Evolutionary conservation across 2,797 vertebrate species (phyloP).

Genomic region (Ambastaia sidthimunki): DNA sequence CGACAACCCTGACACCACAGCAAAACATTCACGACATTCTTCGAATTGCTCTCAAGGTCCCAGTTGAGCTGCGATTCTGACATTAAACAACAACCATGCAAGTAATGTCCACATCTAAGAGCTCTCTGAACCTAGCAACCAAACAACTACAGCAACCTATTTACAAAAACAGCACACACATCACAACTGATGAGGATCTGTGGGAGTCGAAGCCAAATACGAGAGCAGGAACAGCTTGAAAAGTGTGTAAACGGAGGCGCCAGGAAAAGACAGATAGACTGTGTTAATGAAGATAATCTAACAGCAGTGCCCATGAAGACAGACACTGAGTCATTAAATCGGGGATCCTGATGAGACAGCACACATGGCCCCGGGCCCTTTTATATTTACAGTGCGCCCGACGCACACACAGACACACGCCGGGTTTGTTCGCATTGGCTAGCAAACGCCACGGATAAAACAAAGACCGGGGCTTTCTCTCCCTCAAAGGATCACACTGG

Average conservation of each 20-base stretch:
- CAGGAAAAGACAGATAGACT: constrained; percentile 29
- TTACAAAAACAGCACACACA: constrained; percentile 42
- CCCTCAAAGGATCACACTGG: constrained; percentile 58
- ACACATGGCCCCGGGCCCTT: constrained; percentile 55
- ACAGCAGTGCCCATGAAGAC: constrained; percentile 45
- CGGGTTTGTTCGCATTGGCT: constrained; percentile 51
- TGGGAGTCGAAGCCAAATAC: constrained; percentile 33
- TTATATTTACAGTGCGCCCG: constrained; percentile 57
- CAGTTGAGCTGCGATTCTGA: constrained; percentile 51
- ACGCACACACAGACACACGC: constrained; percentile 21
- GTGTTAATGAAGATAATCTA: constrained; percentile 29
- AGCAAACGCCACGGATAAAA: constrained; percentile 51
- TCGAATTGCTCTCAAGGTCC: constrained; percentile 36
- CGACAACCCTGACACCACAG: background rate
- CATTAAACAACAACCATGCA: constrained; percentile 56
- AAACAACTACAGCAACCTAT: constrained; percentile 41
- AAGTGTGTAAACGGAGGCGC: constrained; percentile 39
- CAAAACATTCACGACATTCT: constrained; percentile 48
- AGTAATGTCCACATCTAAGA: constrained; percentile 58
- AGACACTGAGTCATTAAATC: constrained; percentile 56
- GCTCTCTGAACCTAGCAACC: constrained; percentile 40
- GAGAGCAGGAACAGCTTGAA: constrained; percentile 44
- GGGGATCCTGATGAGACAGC: constrained; percentile 61
- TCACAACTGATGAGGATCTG: constrained; percentile 33
- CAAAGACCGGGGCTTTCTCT: constrained; percentile 48